Conservation (phyloP, 1,140 invertebrate species). For the Philopotamus ludificatus region DNA sequence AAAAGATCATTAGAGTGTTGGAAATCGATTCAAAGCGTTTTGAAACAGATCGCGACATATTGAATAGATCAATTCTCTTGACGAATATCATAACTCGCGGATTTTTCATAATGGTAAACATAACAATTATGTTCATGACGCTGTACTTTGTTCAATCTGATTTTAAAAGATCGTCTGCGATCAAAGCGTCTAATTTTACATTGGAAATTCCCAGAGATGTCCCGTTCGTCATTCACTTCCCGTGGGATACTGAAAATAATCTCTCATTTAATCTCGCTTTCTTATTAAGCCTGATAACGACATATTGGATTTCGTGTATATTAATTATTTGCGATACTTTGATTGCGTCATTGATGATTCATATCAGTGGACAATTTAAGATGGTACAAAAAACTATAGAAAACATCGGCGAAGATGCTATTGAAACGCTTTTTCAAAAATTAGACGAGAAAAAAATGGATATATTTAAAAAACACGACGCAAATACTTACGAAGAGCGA, state of each 20-base stretch:
- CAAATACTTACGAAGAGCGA: neutral
- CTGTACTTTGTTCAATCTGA: constrained; percentile 19
- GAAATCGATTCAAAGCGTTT: constrained; percentile 33
- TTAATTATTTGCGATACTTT: constrained; percentile 34
- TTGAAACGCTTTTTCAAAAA: constrained; percentile 18
- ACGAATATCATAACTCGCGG: constrained; percentile 24
- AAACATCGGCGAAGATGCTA: constrained; percentile 16
- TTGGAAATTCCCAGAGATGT: constrained; percentile 26
- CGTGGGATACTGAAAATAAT: constrained; percentile 28
- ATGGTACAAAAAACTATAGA: constrained; percentile 32
- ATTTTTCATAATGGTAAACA: constrained; percentile 30
- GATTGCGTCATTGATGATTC: constrained; percentile 36
- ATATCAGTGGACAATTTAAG: constrained; percentile 33
- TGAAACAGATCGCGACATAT: constrained; percentile 9
- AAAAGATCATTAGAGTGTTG: constrained; percentile 32
- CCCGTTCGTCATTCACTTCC: constrained; percentile 31
- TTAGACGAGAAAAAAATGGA: neutral
- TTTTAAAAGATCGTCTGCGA: constrained; percentile 19
- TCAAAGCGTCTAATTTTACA: constrained; percentile 21
- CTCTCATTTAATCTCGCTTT: constrained; percentile 16
- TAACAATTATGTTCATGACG: constrained; percentile 25
- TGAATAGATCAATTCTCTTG: constrained; percentile 10
- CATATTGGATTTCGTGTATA: constrained; percentile 29
- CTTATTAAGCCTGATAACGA: constrained; percentile 26
- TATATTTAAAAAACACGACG: neutral